Percentiles rank a stretch among this genome's conserved stretches.
Evolutionary conservation across 2,797 vertebrate genomes (phyloP).

Genomic region (Urophycis tenuis): DNA sequence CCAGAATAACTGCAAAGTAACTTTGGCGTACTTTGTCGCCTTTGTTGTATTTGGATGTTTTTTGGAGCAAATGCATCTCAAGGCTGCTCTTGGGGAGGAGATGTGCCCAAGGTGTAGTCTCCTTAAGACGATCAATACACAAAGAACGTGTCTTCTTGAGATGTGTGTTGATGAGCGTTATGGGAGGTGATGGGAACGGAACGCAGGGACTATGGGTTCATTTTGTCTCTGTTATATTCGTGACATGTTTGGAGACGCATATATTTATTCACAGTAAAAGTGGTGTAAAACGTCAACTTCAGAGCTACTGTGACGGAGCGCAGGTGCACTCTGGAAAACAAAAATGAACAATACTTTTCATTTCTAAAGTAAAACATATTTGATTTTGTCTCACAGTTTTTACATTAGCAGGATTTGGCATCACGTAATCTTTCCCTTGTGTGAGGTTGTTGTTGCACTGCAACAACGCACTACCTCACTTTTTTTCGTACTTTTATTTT

Average conservation of each 20-base stretch:
- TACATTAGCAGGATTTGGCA: neutral
- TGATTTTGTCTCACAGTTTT: neutral
- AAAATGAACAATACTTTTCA: neutral
- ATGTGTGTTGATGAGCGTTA: neutral
- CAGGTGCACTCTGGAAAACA: neutral
- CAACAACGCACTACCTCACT: too few relatives aligned
- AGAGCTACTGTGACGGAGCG: neutral
- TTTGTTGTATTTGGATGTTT: neutral
- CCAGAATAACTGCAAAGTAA: constrained; percentile 54
- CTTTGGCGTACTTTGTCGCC: constrained; percentile 52
- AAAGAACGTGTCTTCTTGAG: neutral
- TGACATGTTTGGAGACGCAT: neutral
- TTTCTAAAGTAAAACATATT: neutral
- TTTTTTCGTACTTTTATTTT: too few relatives aligned
- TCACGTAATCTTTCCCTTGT: neutral
- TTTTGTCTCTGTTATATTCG: neutral
- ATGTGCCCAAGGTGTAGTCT: neutral
- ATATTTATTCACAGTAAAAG: neutral
- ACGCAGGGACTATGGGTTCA: neutral
- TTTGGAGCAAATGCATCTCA: neutral
- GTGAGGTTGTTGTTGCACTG: too few relatives aligned
- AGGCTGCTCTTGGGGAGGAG: neutral
- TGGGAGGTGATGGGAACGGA: neutral
- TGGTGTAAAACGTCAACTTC: neutral
- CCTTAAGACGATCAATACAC: neutral